These are phyloP conservation scores for Zaprionus taronus DNA, from an alignment of 1,140 invertebrate species.

Conservation along the genomic window DNA sequence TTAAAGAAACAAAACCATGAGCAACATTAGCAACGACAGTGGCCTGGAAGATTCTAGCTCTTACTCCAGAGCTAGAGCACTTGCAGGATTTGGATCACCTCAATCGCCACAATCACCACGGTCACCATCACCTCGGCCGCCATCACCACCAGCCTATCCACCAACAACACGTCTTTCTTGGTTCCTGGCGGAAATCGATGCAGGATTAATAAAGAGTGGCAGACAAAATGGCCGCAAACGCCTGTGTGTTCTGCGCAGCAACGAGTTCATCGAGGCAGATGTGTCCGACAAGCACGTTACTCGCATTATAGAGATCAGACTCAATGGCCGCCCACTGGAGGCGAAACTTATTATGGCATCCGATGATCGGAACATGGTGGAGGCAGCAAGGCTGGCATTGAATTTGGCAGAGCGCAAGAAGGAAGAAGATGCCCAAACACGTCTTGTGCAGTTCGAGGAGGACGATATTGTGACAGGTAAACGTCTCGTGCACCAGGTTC, in stretches of 20 bases:
- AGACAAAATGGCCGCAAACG: constrained; percentile 41
- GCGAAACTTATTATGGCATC: constrained; percentile 69
- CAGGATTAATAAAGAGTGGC: constrained; percentile 48
- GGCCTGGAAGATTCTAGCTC: constrained; percentile 60
- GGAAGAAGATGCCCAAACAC: constrained; percentile 26
- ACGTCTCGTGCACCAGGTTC: constrained; percentile 62
- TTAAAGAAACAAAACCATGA: constrained; percentile 46
- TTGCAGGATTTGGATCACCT: too few relatives aligned
- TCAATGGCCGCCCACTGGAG: constrained; percentile 58
- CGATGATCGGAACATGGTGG: constrained; percentile 65
- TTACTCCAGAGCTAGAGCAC: not conserved
- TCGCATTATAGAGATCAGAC: constrained; percentile 59
- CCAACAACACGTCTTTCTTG: constrained; percentile 67
- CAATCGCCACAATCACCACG: too few relatives aligned
- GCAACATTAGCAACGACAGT: constrained; percentile 51
- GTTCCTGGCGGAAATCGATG: constrained; percentile 75
- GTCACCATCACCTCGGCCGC: not conserved
- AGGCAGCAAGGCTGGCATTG: constrained; percentile 59
- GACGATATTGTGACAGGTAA: constrained; percentile 22
- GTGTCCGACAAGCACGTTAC: constrained; percentile 68
- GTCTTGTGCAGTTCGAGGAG: constrained; percentile 64
- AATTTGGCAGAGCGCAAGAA: constrained; percentile 47
- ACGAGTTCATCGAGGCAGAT: constrained; percentile 64
- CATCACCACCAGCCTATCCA: not conserved
- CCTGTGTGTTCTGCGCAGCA: constrained; percentile 65